Percentiles rank a stretch among this genome's conserved stretches.
phyloP scores from a whole-genome alignment of 2,797 vertebrate genomes.

The Graptemys geographica region DNA sequence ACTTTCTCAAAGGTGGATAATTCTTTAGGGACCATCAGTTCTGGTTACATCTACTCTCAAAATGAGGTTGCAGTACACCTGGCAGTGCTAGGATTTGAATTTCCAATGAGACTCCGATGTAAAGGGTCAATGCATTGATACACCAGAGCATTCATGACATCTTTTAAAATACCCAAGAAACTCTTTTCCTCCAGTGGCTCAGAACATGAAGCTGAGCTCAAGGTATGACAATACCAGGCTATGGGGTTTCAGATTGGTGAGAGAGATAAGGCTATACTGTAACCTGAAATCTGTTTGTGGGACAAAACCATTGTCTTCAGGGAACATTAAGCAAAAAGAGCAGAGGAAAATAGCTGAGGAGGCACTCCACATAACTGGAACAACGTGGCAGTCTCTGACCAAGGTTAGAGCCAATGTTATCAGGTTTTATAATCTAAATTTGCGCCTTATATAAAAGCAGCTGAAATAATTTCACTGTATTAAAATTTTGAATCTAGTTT shows the following conservation, averaged over 20 bases:
- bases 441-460: neutral
- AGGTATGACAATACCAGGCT: neutral
- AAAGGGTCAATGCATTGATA: slow-evolving; percentile 50
- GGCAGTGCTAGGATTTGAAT: slow-evolving; percentile 58
- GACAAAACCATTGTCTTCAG: neutral
- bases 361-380: neutral
- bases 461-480: neutral
- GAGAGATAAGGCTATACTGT: neutral
- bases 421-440: neutral
- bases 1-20: slow-evolving; percentile 21
- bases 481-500: neutral
- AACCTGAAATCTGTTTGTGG: slow-evolving; percentile 1
- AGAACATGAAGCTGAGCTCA: neutral
- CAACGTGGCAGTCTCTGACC: neutral
- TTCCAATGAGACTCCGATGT: slow-evolving; percentile 48
- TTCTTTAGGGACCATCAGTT: slow-evolving; percentile 22
- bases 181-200: neutral
- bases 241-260: neutral
- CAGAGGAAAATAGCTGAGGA: neutral
- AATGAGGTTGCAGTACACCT: slow-evolving; percentile 32
- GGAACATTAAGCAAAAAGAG: neutral
- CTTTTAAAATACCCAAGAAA: slow-evolving; percentile 21
- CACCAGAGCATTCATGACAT: neutral
- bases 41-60: neutral
- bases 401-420: neutral